Base-by-base conservation (phyloP, 1,140 invertebrate species). In the Sesamia nonagrioides region DNA sequence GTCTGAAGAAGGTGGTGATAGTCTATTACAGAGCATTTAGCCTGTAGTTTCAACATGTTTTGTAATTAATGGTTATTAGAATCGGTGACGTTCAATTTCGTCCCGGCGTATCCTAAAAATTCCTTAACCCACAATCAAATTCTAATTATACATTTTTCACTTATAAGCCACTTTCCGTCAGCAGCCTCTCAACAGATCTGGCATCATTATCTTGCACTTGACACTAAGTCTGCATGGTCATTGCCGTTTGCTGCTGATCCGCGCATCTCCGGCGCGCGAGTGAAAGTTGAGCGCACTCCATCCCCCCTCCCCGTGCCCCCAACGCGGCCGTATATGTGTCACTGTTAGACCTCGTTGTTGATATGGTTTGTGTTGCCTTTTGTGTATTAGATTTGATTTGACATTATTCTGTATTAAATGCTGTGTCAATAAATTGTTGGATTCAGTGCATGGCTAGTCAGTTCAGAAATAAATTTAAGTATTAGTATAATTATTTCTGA, bases 201-300 rank as follows among this genome's bases (percentile, higher is more conserved):
- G 54, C 42, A 45, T 58, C 61, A 35, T 56, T 42, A 77, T 66
- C 13, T 61, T 88, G 87, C 89, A 89, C 89, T 91, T 91, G 89
- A 91, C 89, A 90, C 84, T 80, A 82, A 52, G 77, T 35, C 50
- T 56, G 63, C 85, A 82, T 89, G 89, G 89, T 89, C 89, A 89
- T 87, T 89, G 88, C 84, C 88, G 82, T 82, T 73, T 35, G 68
- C 80, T 78, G 27, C 27, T 45, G 61, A 66, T 66, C 78, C 80
- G 80, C 85, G 79, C 83, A 84, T 86, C 85, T 84, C 82, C 72
- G 69, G 82, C 80, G 82, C 84, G 86, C 86, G 82, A 89, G 87
- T 86, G 86, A 87, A 86, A 87, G 84, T 87, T 84, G 74, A 68
- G 40, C 63, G 58, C 60, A 69, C 76, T 27, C n/a, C 76, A 71